Evolutionary conservation across 2,888 invertebrate species (phyloP).

Genomic region (Frankliniella intonsa): DNA sequence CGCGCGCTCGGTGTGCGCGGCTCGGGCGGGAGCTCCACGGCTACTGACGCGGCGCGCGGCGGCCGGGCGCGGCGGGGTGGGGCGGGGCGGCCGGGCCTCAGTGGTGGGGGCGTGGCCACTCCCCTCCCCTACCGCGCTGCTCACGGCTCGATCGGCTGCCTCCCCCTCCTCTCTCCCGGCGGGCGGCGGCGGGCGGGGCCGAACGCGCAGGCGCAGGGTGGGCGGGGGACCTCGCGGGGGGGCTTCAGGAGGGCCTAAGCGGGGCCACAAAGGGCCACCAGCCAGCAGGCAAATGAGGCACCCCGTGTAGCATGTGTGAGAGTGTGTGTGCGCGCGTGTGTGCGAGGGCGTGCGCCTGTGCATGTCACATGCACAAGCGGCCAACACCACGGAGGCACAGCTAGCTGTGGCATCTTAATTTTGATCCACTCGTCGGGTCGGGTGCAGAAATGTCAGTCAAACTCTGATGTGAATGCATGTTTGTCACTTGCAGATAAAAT

Average conservation of each 20-base stretch:
- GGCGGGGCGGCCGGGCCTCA: background rate
- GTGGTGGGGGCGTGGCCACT: background rate
- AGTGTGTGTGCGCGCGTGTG: no score
- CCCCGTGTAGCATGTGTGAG: background rate
- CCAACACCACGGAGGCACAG: no score
- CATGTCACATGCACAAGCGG: no score
- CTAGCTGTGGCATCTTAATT: no score
- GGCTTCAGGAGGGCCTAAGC: no score
- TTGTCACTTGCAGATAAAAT: no score
- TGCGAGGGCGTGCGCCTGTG: no score
- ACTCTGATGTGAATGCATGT: no score
- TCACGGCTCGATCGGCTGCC: background rate
- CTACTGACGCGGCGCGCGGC: slow-evolving; percentile 8
- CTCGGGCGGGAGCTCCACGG: background rate
- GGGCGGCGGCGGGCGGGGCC: background rate
- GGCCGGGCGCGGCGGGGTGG: background rate
- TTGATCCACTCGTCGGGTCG: no score
- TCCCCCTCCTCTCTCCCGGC: no score
- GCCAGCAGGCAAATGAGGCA: background rate
- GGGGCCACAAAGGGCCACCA: background rate
- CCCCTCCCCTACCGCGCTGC: background rate
- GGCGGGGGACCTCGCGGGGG: background rate
- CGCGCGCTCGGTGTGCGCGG: background rate
- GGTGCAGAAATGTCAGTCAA: no score
- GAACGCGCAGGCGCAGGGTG: background rate